These are phyloP conservation scores for Tautogolabrus adspersus DNA, from an alignment of 2,113 vertebrate genomes.

Conservation along the genomic window DNA sequence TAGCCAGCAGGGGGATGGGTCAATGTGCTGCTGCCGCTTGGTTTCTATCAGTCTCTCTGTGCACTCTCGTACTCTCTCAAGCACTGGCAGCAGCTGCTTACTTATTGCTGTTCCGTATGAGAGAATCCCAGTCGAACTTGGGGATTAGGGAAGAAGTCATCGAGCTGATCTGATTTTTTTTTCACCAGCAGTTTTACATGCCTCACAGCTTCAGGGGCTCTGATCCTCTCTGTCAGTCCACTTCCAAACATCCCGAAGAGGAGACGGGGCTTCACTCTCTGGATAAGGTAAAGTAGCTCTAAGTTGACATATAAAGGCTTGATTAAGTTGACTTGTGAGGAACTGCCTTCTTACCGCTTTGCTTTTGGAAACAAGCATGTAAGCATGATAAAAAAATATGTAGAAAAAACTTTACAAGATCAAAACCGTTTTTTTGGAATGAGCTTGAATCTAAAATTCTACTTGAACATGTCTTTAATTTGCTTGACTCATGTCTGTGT, in stretches of 20 bases:
- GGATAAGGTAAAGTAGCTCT: slow-evolving; percentile 58
- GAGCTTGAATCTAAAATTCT: too few relatives aligned
- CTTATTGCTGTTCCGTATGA: slow-evolving; percentile 20
- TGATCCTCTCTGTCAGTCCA: slow-evolving; percentile 14
- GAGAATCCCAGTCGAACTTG: slow-evolving; percentile 34
- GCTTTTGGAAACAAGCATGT: neutral
- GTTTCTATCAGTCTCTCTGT: slow-evolving; percentile 38
- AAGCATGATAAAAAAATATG: neutral
- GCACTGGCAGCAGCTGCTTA: slow-evolving; percentile 34
- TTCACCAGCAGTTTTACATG: slow-evolving; percentile 23
- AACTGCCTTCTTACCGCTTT: neutral
- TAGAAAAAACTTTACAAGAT: neutral
- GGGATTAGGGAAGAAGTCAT: slow-evolving; percentile 36
- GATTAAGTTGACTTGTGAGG: neutral
- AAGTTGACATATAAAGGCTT: neutral
- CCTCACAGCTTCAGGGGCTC: slow-evolving; percentile 8
- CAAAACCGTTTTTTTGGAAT: too few relatives aligned
- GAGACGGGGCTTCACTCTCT: slow-evolving; percentile 23
- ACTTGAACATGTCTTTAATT: too few relatives aligned
- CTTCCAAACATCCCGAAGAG: slow-evolving; percentile 18
- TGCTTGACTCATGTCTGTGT: too few relatives aligned
- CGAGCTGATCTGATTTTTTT: slow-evolving; percentile 28
- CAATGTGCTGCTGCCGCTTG: slow-evolving; percentile 48
- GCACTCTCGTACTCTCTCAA: slow-evolving; percentile 40
- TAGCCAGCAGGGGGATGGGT: slow-evolving; percentile 73